Evolutionary conservation across 2,888 invertebrate genomes (phyloP).

Genomic region (Argynnis bischoffii): DNA sequence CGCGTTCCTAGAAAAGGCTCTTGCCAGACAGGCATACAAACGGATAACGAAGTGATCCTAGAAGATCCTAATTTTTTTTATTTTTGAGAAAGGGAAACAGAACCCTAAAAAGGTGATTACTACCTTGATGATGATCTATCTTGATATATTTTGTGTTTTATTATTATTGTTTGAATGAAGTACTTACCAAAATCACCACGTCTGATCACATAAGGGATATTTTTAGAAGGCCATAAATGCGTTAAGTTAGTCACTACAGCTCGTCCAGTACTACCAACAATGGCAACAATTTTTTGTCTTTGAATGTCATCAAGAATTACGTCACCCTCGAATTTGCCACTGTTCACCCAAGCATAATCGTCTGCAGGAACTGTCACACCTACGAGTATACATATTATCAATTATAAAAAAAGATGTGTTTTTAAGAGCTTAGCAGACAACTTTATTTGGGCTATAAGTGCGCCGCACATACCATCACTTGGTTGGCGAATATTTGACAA

Average conservation of each 20-base stretch:
- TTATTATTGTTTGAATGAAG: background rate
- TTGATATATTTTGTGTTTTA: too few species aligned
- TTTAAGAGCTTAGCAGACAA: too few species aligned
- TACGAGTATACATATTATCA: background rate
- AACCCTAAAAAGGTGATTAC: too few species aligned
- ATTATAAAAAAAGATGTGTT: background rate
- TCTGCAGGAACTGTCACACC: background rate
- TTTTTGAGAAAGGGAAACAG: too few species aligned
- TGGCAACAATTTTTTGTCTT: background rate
- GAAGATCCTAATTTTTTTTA: too few species aligned
- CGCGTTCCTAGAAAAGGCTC: too few species aligned
- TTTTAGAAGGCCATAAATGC: background rate
- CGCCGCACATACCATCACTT: too few species aligned
- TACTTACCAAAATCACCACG: background rate
- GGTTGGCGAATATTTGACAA: too few species aligned
- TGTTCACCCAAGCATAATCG: background rate
- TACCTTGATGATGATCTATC: too few species aligned
- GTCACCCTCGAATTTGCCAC: conserved; percentile 3
- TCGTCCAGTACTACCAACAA: background rate
- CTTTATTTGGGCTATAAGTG: too few species aligned
- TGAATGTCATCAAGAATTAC: background rate
- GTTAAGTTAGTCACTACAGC: background rate
- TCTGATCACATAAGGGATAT: background rate
- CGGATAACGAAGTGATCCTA: too few species aligned
- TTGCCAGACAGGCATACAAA: too few species aligned